Percentiles rank a stretch among this genome's conserved stretches.
Evolutionary conservation across 2,113 vertebrate genomes (phyloP).

Genomic region (Piprites chloris): DNA sequence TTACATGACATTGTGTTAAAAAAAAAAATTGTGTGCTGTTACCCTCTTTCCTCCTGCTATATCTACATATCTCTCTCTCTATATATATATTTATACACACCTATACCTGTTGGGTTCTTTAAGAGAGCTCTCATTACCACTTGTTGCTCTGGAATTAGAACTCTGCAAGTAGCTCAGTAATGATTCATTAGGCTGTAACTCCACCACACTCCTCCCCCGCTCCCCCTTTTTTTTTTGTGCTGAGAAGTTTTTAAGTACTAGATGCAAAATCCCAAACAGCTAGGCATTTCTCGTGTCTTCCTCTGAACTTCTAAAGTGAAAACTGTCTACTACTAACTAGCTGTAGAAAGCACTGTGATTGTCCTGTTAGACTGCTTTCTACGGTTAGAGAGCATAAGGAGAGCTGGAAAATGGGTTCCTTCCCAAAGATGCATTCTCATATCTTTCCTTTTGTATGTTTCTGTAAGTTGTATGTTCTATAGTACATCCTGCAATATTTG

Average conservation of each 20-base stretch:
- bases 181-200: neutral
- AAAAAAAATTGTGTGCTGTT: neutral
- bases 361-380: neutral
- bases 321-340: neutral
- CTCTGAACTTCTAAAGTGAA: neutral
- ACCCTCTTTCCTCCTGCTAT: neutral
- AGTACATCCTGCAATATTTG: neutral
- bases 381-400: neutral
- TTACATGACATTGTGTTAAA: neutral
- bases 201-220: accelerated
- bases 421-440: neutral
- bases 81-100: neutral
- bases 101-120: neutral
- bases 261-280: neutral
- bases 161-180: neutral
- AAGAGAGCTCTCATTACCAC: neutral
- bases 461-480: neutral
- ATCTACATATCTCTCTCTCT: neutral
- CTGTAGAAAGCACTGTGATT: neutral
- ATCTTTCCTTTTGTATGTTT: neutral
- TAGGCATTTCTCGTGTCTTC: neutral
- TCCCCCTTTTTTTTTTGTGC: neutral
- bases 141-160: neutral
- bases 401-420: neutral
- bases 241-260: neutral